A percentile compares a stretch with the other conserved stretches of the same genome.
Conservation (phyloP, 1,140 invertebrate genomes). For the Sarcophaga peregrina region DNA sequence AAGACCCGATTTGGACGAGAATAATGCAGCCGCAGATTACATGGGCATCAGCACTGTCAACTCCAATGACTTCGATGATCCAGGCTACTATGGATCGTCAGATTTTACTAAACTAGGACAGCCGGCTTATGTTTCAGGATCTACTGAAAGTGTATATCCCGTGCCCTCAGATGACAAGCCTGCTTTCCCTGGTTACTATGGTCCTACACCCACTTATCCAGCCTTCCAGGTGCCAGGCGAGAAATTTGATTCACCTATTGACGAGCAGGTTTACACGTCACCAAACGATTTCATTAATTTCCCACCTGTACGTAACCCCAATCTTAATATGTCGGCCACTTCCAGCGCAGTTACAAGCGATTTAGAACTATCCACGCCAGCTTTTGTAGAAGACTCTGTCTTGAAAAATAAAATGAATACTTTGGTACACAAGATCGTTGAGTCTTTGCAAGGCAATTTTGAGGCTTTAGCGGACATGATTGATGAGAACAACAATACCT, state of each 20-base stretch:
- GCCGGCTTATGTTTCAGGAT: slow-evolving; percentile 44
- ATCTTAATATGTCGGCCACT: slow-evolving; percentile 76
- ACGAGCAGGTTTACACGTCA: slow-evolving; percentile 71
- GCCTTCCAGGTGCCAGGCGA: slow-evolving; percentile 62
- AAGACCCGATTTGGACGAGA: slow-evolving; percentile 50
- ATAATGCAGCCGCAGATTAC: slow-evolving; percentile 43
- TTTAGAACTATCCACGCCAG: slow-evolving; percentile 77
- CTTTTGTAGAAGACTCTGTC: slow-evolving; percentile 78
- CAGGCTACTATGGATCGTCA: slow-evolving; percentile 61
- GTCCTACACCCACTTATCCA: slow-evolving; percentile 62
- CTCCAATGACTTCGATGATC: slow-evolving; percentile 64
- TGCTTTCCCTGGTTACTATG: slow-evolving; percentile 62
- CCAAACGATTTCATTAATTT: slow-evolving; percentile 81
- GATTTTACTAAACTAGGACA: neutral
- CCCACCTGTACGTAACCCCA: slow-evolving; percentile 84
- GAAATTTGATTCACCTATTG: slow-evolving; percentile 57
- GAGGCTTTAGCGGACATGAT: slow-evolving; percentile 82
- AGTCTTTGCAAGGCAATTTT: slow-evolving; percentile 83
- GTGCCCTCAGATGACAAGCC: slow-evolving; percentile 61
- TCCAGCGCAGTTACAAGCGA: slow-evolving; percentile 72
- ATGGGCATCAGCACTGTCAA: slow-evolving; percentile 47
- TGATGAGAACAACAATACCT: slow-evolving; percentile 63
- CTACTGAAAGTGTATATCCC: slow-evolving; percentile 52
- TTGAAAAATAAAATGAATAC: slow-evolving; percentile 82
- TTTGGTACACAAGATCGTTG: slow-evolving; percentile 84